Base-by-base conservation (phyloP, 2,113 vertebrate species). In the Lophotis ruficrista region DNA sequence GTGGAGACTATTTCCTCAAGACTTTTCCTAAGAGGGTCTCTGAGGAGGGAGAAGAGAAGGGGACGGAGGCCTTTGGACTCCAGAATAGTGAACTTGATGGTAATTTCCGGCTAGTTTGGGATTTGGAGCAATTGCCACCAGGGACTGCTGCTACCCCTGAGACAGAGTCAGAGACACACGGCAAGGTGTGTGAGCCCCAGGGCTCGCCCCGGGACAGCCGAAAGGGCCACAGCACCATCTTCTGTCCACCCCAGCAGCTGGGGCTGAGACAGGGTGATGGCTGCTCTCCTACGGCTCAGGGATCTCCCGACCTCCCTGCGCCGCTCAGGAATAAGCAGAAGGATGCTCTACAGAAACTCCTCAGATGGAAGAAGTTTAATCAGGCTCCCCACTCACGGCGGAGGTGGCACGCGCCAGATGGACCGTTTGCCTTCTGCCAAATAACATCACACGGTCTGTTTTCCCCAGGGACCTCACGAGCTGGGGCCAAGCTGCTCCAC, bases 361-460 rank as follows among this genome's bases (percentile, higher is more conserved):
- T 16, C 0, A 37, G 48, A 51, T 8, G 22, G 69, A 61, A 16
- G 23, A 28, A 41, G 27, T n/a, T 38, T 0, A 3, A 3, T 21
- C 31, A 9, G 68, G 61, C 27, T 68, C 47, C 64, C 8, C 37
- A 2, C 65, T 73, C 31, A 4, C 54, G 53, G 5, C 41, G 17
- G 61, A 43, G 30, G 38, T 27, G 54, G 23, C 33, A 57, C 64
- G 18, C 2, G 2, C 22, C 8, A 71, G 37, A 47, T 14, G 4
- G 0, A 8, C 19, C 10, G 0, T 66, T 28, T 27, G n/a, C 60
- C 66, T 37, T 62, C 66, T 65, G 78, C 38, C 38, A 54, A 28
- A 35, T 14, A 37, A 51, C 1, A 3, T 30, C 2, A 33, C 2
- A 30, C 33, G 28, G 37, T 25, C 38, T 1, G 0, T 43, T 37